These are phyloP conservation scores for Andrena hattorfiana DNA, from an alignment of 2,888 invertebrate genomes.

Conservation along the genomic window DNA sequence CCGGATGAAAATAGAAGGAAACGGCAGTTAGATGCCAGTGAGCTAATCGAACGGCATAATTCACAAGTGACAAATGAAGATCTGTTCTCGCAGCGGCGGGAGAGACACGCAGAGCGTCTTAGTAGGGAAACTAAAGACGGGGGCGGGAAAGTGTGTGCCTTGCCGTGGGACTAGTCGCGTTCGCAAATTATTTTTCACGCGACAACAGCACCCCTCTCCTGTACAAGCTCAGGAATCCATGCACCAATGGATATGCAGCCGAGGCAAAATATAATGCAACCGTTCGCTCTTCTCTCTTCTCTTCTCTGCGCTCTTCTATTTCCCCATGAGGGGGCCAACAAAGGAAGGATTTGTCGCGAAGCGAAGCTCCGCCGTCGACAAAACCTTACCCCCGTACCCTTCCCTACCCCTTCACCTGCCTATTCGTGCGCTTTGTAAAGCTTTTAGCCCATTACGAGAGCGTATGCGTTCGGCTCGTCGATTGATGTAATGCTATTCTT, in stretches of 20 bases:
- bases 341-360: constrained; percentile 78
- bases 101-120: too few relatives aligned
- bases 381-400: constrained; percentile 67
- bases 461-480: constrained; percentile 68
- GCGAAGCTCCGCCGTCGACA: constrained; percentile 68
- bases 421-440: constrained; percentile 68
- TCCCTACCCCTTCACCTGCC: constrained; percentile 44
- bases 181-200: constrained; percentile 74
- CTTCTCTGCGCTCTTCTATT: constrained; percentile 54
- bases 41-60: too few relatives aligned
- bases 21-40: too few relatives aligned
- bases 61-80: too few relatives aligned
- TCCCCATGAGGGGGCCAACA: constrained; percentile 61
- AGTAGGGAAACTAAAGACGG: not conserved
- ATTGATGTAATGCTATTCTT: constrained; percentile 67
- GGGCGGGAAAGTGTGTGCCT: not conserved
- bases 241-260: constrained; percentile 77
- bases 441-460: constrained; percentile 69
- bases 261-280: constrained; percentile 74
- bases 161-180: constrained; percentile 14
- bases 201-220: constrained; percentile 57
- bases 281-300: constrained; percentile 55
- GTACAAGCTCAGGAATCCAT: constrained; percentile 76
- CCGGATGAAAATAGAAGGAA: too few relatives aligned
- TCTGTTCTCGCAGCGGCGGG: too few relatives aligned